Percentiles rank a stretch among this genome's conserved stretches.
These are phyloP conservation scores for Metacarcinus magister DNA, from an alignment of 2,888 invertebrate genomes.

Conservation along the genomic window DNA sequence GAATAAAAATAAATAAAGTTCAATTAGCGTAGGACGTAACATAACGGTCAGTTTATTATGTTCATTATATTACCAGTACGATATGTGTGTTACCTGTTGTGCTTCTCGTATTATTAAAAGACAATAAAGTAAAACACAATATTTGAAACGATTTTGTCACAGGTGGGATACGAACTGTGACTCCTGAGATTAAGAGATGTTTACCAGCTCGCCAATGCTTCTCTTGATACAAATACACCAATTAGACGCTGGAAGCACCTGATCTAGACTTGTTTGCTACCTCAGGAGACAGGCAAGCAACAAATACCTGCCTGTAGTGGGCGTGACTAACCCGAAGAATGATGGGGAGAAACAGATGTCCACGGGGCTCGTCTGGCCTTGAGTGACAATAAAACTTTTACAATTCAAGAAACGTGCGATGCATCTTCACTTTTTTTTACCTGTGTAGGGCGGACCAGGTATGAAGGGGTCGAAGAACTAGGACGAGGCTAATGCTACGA, in stretches of 20 bases:
- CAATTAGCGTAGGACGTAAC: background rate
- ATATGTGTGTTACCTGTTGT: no score
- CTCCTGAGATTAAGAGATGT: no score
- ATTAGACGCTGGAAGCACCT: background rate
- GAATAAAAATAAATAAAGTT: background rate
- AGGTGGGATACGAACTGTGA: no score
- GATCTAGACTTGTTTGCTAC: background rate
- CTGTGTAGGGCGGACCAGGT: background rate
- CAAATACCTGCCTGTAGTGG: background rate
- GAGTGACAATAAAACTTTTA: background rate
- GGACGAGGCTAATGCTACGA: background rate
- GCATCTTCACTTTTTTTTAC: background rate
- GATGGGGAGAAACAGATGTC: background rate
- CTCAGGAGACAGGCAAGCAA: background rate
- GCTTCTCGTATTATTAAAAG: no score
- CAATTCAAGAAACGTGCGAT: background rate
- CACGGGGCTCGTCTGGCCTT: background rate
- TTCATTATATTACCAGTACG: no score
- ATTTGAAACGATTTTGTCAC: no score
- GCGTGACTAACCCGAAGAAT: background rate
- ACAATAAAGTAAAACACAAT: no score
- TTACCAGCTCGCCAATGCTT: no score
- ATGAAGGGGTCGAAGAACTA: background rate
- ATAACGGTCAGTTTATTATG: no score
- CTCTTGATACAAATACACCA: background rate